Evolutionary conservation across 2,888 invertebrate species (phyloP), one percentile per base, ranked within the genome.

Genomic region (Trilocha varians): DNA sequence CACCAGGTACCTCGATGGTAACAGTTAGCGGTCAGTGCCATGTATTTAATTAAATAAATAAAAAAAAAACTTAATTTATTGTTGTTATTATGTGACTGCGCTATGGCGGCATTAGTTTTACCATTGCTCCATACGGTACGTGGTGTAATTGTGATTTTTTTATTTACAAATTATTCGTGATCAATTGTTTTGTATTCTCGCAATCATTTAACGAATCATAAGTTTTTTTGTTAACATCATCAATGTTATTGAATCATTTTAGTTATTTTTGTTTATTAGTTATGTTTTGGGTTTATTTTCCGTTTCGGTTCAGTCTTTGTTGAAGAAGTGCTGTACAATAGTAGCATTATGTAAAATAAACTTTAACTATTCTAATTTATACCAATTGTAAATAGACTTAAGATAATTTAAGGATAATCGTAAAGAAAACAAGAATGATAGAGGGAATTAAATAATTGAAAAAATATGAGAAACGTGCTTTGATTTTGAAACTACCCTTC

Each of bases 381-480:
- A 80, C 77, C 78, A 82, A 78, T 72, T 84, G 84, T 85, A 85
- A 78, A 85, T 85, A 85, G 66, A 55, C 71, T 65, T 83, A 82
- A 82, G 83, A 67, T 80, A 78, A 18, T 74, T 57, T 33, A 55
- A 15, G 57, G 33, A 78, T 80, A 83, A 78, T 60, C 73, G 70
- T 77, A 82, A 79, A 69, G 77, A 79, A 82, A 77, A 79, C 74
- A 80, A 72, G 74, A 78, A 73, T 70, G 79, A 83, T 79, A 80
- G 80, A 79, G 74, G 76, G 76, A 83, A 82, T 83, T 78, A 80
- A 71, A 80, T 76, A 72, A 78, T 79, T 71, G 66, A 66, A 66
- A 78, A 65, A 62, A 55, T 57, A 48, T 59, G 57, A 25, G 8
- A 41, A 64, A 35, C 32, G 37, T 56, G 52, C 57, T 78, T 78